phyloP scores from a whole-genome alignment of 2,888 invertebrate species.

The Endomychus coccineus region DNA sequence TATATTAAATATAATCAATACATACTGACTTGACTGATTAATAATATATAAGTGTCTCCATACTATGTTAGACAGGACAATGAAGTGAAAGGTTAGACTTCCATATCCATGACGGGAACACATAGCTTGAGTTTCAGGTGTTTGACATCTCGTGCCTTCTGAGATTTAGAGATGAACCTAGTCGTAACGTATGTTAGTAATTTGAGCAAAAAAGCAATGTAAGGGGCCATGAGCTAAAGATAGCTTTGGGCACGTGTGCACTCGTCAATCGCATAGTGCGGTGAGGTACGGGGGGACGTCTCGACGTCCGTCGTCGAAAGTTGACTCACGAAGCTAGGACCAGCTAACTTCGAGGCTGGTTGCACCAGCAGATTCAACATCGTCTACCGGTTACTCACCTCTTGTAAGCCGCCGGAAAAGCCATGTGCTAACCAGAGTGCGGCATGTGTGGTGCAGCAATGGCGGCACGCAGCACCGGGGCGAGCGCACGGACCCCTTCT shows the following conservation, averaged over 20 bases:
- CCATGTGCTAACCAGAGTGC: constrained; percentile 31
- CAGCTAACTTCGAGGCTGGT: constrained; percentile 13
- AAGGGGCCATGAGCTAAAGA: constrained; percentile 44
- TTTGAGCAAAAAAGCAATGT: too few relatives aligned
- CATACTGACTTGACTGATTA: too few relatives aligned
- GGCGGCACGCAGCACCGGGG: constrained; percentile 11
- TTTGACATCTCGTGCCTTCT: too few relatives aligned
- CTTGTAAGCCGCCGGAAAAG: constrained; percentile 32
- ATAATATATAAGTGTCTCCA: too few relatives aligned
- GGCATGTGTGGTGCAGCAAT: constrained; percentile 7
- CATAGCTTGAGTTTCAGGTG: too few relatives aligned
- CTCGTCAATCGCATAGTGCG: constrained; percentile 14
- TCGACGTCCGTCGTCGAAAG: constrained; percentile 14
- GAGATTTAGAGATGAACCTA: too few relatives aligned
- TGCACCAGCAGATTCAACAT: constrained; percentile 6
- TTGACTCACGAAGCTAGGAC: constrained; percentile 13
- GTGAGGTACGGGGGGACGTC: constrained; percentile 11
- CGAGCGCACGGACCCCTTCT: constrained; percentile 38
- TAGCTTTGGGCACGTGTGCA: constrained; percentile 44
- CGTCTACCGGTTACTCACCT: constrained; percentile 37
- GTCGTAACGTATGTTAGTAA: too few relatives aligned
- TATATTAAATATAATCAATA: too few relatives aligned
- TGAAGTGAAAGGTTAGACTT: too few relatives aligned
- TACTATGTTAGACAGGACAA: too few relatives aligned
- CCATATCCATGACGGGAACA: too few relatives aligned